Evolutionary conservation across 2,888 invertebrate genomes (phyloP).

Genomic region (Lacanobia oleracea): DNA sequence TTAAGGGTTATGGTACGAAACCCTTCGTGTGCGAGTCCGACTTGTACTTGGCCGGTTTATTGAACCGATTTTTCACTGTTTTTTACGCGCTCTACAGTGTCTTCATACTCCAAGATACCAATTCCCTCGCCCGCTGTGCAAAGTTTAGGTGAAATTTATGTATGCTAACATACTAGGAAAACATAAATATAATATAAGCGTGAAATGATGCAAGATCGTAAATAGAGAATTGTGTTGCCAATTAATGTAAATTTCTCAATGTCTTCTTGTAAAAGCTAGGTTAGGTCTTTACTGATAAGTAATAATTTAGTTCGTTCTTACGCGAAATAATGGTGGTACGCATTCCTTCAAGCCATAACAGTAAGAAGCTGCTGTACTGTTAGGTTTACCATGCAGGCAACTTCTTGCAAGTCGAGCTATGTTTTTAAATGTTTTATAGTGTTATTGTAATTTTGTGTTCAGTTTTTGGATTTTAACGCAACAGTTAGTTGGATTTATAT

Average conservation of each 20-base stretch:
- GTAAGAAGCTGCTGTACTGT: constrained; percentile 67
- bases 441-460: neutral
- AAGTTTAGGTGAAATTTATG: constrained; percentile 68
- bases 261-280: constrained; percentile 49
- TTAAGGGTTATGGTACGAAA: no score
- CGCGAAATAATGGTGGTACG: constrained; percentile 73
- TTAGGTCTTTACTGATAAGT: constrained; percentile 62
- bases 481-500: no score
- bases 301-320: constrained; percentile 76
- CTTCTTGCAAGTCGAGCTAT: constrained; percentile 8
- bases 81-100: constrained; percentile 25
- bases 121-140: constrained; percentile 59
- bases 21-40: no score
- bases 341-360: constrained; percentile 67
- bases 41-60: no score
- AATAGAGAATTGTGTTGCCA: constrained; percentile 58
- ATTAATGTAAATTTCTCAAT: constrained; percentile 70
- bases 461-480: neutral
- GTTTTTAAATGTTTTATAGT: neutral
- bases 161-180: constrained; percentile 48
- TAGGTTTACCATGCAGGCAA: constrained; percentile 32
- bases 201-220: constrained; percentile 54
- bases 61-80: neutral
- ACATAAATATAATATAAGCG: constrained; percentile 55
- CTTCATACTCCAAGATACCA: constrained; percentile 24